Percentiles rank a stretch among this genome's conserved stretches.
phyloP scores from a whole-genome alignment of 2,888 invertebrate species.

The Trachelus tabidus region DNA sequence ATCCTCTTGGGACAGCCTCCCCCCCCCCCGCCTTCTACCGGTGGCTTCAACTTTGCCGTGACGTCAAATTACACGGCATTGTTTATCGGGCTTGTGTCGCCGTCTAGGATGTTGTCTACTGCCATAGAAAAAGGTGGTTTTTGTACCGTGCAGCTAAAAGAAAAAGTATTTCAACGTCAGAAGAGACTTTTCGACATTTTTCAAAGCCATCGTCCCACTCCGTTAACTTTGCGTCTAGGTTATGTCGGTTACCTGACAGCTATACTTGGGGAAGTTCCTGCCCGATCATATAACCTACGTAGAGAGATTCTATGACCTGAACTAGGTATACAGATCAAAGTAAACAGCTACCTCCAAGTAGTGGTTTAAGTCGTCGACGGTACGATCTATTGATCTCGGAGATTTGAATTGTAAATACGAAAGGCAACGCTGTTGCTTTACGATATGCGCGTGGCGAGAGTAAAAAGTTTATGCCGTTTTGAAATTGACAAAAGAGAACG shows the following conservation, averaged over 20 bases:
- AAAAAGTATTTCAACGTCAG: conserved; percentile 29
- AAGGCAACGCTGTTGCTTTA: conserved; percentile 31
- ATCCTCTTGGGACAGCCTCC: neutral
- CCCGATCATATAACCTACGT: neutral
- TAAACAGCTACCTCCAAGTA: neutral
- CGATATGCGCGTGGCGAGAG: conserved; percentile 36
- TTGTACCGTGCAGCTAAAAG: conserved; percentile 25
- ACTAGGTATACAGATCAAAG: neutral
- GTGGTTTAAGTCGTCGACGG: neutral
- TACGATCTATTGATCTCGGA: conserved; percentile 40
- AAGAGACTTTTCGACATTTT: conserved; percentile 29
- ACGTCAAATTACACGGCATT: neutral
- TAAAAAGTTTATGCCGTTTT: conserved; percentile 32
- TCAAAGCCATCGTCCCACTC: conserved; percentile 21
- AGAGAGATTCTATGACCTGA: neutral
- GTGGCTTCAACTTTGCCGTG: neutral
- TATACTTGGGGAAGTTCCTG: neutral
- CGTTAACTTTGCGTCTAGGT: conserved; percentile 35
- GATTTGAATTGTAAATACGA: conserved; percentile 54
- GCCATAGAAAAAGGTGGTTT: neutral
- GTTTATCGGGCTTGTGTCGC: neutral
- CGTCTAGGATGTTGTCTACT: neutral
- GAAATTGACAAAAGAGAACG: neutral
- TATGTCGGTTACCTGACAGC: neutral
- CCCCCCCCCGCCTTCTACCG: neutral